Base-by-base conservation (phyloP, 30 jellyfish, hydroid and myxozoan species). In the Aurelia sp. region DNA sequence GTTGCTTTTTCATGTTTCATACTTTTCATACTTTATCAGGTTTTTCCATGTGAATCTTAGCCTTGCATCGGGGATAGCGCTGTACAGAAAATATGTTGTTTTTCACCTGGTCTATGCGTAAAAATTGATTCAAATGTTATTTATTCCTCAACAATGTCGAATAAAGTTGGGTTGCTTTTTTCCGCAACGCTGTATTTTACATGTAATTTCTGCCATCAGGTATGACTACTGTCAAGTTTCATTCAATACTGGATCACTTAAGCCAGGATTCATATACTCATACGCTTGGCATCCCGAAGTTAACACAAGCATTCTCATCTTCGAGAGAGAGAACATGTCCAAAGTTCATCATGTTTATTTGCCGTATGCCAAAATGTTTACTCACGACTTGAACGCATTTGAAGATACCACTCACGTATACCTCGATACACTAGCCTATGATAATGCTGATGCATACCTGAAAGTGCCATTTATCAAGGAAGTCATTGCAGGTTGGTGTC, bases 231-330 rank as follows among this genome's bases (percentile, higher is more conserved):
- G 93, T 51, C 74, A 12, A 11, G 75, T 40, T 69, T 84, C 11
- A 27, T 37, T 16, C 15, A 84, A 84, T 52, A 30, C 52, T 7
- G 67, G 78, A 11, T 69, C 59, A 62, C 23, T 84, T 4, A 12
- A 69, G 50, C 93, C 93, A 6, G 87, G 81, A 13, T 84, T 84
- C 75, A 16, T 63, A 41, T 37, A 57, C 1, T 59, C 81, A 20
- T 84, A 71, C 59, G 83, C 71, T 19, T 84, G 93, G 93, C 87
- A 84, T 53, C 87, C 93, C 11, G 66, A 64, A 23, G 93, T 84
- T 13, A 84, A 84, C 70, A 23, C 87, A n/a, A 84, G 93, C 87
- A 71, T 84, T 62, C 59, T 84, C 52, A 41, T 84, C 8, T 84
- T 84, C 73, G 93, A 84, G 21, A 79, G 93, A 0, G 13, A 20